phyloP scores from a whole-genome alignment of 2,888 invertebrate genomes.

The Sminthurides aquaticus region DNA sequence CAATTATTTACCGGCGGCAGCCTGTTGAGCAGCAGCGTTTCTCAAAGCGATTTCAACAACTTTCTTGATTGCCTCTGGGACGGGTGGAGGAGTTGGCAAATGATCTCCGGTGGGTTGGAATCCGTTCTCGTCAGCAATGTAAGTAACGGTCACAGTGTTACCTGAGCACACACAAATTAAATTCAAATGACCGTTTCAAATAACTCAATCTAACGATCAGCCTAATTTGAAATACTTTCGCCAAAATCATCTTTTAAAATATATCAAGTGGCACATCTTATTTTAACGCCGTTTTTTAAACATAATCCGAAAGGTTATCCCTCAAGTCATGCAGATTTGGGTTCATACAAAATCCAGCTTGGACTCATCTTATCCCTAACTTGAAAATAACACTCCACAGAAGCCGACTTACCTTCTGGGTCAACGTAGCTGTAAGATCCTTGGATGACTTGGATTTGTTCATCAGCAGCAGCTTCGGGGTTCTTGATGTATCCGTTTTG shows the following conservation, averaged over 20 bases:
- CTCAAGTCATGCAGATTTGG: neutral
- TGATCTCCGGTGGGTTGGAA: conserved; percentile 27
- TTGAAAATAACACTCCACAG: too few relatives aligned
- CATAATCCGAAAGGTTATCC: neutral
- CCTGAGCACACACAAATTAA: too few relatives aligned
- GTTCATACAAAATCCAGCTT: neutral
- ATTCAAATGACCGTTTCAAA: too few relatives aligned
- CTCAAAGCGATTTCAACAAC: conserved; percentile 19
- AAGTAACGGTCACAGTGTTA: conserved; percentile 7
- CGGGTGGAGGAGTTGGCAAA: conserved; percentile 41
- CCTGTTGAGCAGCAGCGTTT: conserved; percentile 6
- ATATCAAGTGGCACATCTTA: too few relatives aligned
- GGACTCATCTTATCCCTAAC: too few relatives aligned
- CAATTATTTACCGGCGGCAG: too few relatives aligned
- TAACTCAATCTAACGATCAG: too few relatives aligned
- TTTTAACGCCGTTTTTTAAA: neutral
- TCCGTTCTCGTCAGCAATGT: conserved; percentile 20
- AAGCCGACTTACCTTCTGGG: conserved; percentile 7
- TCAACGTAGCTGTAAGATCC: conserved; percentile 11
- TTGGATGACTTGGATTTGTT: conserved; percentile 10
- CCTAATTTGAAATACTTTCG: neutral
- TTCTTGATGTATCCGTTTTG: conserved; percentile 11
- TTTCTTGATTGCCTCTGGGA: conserved; percentile 33
- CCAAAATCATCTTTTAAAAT: too few relatives aligned
- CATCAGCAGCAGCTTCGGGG: conserved; percentile 10